Evolutionary conservation across 2,113 vertebrate genomes (phyloP).

Genomic region (Ceuthmochares aereus): DNA sequence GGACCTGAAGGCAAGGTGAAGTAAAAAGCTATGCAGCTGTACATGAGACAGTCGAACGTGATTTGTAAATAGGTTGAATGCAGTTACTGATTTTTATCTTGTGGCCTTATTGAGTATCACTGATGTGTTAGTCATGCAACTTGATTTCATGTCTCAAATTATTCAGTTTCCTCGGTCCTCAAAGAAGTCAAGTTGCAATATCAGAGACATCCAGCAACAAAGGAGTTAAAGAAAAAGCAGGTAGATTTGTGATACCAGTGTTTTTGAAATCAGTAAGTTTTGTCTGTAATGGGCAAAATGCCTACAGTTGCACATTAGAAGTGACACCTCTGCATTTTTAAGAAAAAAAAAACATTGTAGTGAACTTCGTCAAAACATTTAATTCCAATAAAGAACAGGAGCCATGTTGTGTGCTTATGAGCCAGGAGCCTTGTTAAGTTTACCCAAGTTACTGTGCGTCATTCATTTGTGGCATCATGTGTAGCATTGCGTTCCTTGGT

Average conservation of each 20-base stretch:
- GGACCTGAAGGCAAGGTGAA: background rate
- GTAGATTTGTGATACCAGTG: background rate
- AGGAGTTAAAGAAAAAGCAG: background rate
- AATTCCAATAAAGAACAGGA: background rate
- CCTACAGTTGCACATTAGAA: background rate
- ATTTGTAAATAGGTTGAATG: background rate
- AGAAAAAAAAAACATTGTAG: background rate
- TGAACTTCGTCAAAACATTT: background rate
- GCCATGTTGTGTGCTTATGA: background rate
- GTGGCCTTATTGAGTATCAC: background rate
- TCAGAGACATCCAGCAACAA: background rate
- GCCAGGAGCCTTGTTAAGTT: background rate
- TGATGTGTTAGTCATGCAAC: background rate
- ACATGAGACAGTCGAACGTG: background rate
- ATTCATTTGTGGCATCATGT: background rate
- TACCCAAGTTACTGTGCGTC: background rate
- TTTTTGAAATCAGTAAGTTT: background rate
- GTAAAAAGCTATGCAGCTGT: background rate
- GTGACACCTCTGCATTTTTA: background rate
- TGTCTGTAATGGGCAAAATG: background rate
- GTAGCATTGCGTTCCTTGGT: background rate
- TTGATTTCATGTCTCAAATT: background rate
- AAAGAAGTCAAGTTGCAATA: background rate
- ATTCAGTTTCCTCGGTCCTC: background rate
- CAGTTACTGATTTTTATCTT: background rate